These are phyloP conservation scores for Struthidea cinerea DNA, from an alignment of 2,113 vertebrate species.

Conservation along the genomic window DNA sequence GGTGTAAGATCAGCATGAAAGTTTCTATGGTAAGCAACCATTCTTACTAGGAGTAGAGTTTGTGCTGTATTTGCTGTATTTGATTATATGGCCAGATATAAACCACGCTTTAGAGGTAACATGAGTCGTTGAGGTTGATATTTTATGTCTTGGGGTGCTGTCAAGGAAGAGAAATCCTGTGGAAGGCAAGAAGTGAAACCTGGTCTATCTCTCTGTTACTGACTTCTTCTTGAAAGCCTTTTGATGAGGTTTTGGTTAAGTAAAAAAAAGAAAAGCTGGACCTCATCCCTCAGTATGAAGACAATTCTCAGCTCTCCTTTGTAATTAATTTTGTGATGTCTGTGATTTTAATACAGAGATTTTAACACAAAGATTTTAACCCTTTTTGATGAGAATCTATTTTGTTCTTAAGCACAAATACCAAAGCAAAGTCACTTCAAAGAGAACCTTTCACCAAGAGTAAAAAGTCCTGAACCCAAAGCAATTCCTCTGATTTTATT, in stretches of 20 bases:
- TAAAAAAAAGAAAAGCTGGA: not conserved
- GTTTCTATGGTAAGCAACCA: not conserved
- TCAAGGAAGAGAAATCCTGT: not conserved
- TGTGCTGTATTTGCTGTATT: not conserved
- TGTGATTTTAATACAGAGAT: not conserved
- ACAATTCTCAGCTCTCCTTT: not conserved
- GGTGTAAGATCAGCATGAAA: not conserved
- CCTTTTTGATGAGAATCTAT: not conserved
- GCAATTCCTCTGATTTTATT: not conserved
- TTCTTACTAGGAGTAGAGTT: not conserved
- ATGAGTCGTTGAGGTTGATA: fast-evolving
- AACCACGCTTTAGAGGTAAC: not conserved
- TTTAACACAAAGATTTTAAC: not conserved
- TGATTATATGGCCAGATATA: not conserved
- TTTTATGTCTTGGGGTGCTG: not conserved
- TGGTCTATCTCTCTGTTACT: not conserved
- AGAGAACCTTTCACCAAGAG: not conserved
- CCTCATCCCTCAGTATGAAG: not conserved
- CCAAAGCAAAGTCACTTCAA: not conserved
- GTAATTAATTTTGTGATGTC: not conserved
- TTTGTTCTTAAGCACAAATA: not conserved
- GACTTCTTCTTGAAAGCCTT: not conserved
- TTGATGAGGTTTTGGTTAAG: not conserved
- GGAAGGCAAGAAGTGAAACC: not conserved
- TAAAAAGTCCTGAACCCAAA: not conserved